Percentiles rank a stretch among this genome's conserved stretches.
phyloP scores from a whole-genome alignment of 64 coral and sea anemone genomes.

The Stichodactyla helianthus region DNA sequence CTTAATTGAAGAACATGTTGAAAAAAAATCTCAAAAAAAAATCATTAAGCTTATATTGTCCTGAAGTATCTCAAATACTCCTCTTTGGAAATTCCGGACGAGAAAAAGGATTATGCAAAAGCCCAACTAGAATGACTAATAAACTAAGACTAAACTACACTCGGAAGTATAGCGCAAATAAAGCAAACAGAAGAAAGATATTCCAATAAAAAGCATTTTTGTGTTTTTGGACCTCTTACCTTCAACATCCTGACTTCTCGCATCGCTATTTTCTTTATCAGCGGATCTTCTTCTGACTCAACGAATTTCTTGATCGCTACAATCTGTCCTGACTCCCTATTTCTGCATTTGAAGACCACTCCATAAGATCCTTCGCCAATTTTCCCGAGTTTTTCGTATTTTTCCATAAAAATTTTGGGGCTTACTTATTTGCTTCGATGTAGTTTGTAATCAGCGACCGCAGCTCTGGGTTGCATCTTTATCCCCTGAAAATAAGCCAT shows the following conservation, averaged over 20 bases:
- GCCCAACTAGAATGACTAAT: background rate
- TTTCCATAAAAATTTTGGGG: conserved; percentile 56
- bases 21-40: background rate
- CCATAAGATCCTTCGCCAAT: conserved; percentile 99
- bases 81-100: background rate
- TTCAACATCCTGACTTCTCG: conserved; percentile 95
- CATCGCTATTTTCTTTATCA: conserved; percentile 90
- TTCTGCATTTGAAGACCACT: conserved; percentile 95
- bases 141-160: background rate
- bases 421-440: background rate
- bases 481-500: background rate
- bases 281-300: conserved; percentile 90
- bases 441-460: background rate
- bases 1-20: background rate
- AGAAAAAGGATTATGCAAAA: background rate
- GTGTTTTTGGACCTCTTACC: conserved; percentile 34
- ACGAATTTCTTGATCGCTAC: conserved; percentile 99
- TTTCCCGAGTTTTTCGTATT: conserved; percentile 93
- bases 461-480: background rate
- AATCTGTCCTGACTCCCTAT: conserved; percentile 87
- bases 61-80: background rate
- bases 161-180: background rate
- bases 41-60: background rate
- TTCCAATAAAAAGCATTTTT: background rate
- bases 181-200: background rate